Evolutionary conservation across 2,797 vertebrate genomes (phyloP).

Genomic region (Squalus acanthias): DNA sequence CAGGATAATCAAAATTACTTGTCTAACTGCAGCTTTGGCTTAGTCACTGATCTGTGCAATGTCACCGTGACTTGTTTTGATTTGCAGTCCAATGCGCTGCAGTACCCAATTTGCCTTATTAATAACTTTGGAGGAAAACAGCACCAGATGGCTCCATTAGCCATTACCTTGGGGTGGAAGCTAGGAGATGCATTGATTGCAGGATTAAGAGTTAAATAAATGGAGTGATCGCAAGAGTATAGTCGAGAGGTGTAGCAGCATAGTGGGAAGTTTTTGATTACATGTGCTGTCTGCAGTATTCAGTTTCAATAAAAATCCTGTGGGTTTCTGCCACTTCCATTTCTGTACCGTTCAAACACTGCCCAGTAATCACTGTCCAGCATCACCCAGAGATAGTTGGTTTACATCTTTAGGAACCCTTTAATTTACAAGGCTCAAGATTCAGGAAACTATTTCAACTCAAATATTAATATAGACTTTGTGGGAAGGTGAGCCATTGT

Average conservation of each 20-base stretch:
- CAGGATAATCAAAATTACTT: neutral
- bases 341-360: neutral
- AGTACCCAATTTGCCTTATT: neutral
- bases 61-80: neutral
- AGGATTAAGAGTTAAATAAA: neutral
- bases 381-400: neutral
- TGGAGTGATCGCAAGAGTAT: neutral
- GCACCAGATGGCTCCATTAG: constrained; percentile 22
- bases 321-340: neutral
- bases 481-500: neutral
- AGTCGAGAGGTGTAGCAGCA: neutral
- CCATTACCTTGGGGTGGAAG: neutral
- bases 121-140: constrained; percentile 5
- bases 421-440: neutral
- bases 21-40: neutral
- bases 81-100: neutral
- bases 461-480: neutral
- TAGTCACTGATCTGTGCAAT: neutral
- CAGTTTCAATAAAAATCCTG: neutral
- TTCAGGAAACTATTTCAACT: neutral
- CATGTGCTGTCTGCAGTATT: neutral
- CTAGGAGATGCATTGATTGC: neutral
- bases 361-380: neutral
- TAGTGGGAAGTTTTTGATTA: neutral
- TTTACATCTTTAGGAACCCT: neutral